phyloP scores from a whole-genome alignment of 2,797 vertebrate genomes.

The Sylvia borin region DNA sequence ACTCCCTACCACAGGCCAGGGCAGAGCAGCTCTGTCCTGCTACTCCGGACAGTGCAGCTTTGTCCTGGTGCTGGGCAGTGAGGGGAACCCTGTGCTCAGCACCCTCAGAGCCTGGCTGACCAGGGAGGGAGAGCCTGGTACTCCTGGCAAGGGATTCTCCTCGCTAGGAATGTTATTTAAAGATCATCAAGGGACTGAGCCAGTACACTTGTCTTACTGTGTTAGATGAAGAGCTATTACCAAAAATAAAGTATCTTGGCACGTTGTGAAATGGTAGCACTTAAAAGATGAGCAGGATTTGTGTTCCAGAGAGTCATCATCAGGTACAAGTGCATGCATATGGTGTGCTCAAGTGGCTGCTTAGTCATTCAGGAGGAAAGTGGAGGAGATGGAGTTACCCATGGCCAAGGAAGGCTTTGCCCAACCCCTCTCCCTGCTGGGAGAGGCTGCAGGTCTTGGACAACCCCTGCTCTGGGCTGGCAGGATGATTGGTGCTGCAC shows the following conservation, averaged over 20 bases:
- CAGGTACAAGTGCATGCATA: not conserved
- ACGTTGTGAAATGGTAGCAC: not conserved
- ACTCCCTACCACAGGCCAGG: rapidly evolving
- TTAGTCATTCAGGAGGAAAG: not conserved
- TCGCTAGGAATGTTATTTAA: not conserved
- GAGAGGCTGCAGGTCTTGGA: not conserved
- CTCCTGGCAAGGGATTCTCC: not conserved
- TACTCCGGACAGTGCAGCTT: not conserved
- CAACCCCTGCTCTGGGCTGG: not conserved
- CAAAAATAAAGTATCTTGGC: conserved; percentile 20
- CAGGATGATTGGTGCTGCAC: not conserved
- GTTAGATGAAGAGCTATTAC: conserved; percentile 37
- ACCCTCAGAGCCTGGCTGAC: not conserved
- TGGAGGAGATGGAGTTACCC: not conserved
- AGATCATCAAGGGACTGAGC: not conserved
- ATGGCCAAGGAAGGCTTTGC: not conserved
- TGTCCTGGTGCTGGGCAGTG: too few species aligned
- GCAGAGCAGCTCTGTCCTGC: not conserved
- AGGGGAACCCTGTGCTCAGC: too few species aligned
- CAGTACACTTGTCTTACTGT: not conserved
- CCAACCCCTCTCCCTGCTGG: not conserved
- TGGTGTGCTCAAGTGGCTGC: not conserved
- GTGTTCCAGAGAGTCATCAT: not conserved
- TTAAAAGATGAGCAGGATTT: conserved; percentile 16
- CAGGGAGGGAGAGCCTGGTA: not conserved